Conservation (phyloP, 2,888 invertebrate genomes). For the Patella caerulea region DNA sequence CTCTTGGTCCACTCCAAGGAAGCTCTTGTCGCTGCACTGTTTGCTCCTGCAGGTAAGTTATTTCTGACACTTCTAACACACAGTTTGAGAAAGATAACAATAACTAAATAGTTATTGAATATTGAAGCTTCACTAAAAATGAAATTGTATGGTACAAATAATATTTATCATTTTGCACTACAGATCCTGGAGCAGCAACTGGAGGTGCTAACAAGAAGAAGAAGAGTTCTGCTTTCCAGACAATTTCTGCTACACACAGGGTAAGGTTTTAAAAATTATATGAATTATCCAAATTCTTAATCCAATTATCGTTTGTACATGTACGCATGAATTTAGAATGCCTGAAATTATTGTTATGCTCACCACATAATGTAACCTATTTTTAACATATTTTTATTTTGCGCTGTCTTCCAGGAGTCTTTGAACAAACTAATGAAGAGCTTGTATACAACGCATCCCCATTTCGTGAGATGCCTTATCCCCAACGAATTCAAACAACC, state of each 20-base stretch:
- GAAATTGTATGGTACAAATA: too few relatives aligned
- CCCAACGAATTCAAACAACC: slow-evolving; percentile 81
- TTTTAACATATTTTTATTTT: background rate
- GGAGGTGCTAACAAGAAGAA: slow-evolving; percentile 82
- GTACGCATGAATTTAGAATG: background rate
- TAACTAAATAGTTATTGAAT: background rate
- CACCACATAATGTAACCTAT: background rate
- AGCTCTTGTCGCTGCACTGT: slow-evolving; percentile 48
- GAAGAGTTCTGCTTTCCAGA: slow-evolving; percentile 98
- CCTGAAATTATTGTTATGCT: background rate
- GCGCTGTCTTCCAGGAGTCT: slow-evolving; percentile 42
- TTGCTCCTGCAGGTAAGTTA: slow-evolving; percentile 29
- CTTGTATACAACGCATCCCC: slow-evolving; percentile 35
- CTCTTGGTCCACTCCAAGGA: slow-evolving; percentile 86
- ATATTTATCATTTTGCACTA: background rate
- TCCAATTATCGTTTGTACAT: too few relatives aligned
- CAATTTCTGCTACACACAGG: slow-evolving; percentile 98
- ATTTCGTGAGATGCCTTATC: slow-evolving; percentile 93
- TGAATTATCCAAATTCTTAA: too few relatives aligned
- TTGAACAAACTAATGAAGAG: slow-evolving; percentile 90
- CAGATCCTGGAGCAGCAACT: background rate
- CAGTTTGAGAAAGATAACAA: slow-evolving; percentile 28
- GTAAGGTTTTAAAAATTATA: slow-evolving; percentile 70
- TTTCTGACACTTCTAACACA: too few relatives aligned
- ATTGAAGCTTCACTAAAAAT: too few relatives aligned